phyloP scores from a whole-genome alignment of 2,888 invertebrate species.

The Xylocampa areola region DNA sequence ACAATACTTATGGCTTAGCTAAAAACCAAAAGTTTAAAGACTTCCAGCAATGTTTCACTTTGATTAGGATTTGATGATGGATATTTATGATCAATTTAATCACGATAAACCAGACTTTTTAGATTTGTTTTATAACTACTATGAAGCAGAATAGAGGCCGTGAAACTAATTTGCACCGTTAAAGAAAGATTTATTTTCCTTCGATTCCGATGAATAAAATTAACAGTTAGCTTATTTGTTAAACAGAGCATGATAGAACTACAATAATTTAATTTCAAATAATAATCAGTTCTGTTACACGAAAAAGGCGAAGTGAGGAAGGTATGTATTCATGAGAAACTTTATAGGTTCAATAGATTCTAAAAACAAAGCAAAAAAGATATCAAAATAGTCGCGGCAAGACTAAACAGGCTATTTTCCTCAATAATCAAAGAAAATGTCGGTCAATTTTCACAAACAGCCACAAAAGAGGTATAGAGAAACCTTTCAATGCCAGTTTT shows the following conservation, averaged over 20 bases:
- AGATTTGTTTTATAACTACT: too few relatives aligned
- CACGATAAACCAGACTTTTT: too few relatives aligned
- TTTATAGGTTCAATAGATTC: constrained; percentile 40
- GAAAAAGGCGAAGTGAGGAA: constrained; percentile 15
- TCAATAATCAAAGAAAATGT: constrained; percentile 69
- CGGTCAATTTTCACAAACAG: constrained; percentile 71
- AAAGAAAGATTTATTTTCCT: constrained; percentile 20
- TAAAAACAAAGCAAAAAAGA: constrained; percentile 39
- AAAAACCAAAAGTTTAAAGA: constrained; percentile 9
- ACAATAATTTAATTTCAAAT: constrained; percentile 26
- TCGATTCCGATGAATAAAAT: constrained; percentile 18
- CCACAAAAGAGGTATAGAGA: constrained; percentile 77
- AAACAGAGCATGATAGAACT: constrained; percentile 23
- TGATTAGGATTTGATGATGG: neutral
- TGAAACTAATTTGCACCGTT: constrained; percentile 20
- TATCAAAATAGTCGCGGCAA: constrained; percentile 38
- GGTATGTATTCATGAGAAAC: constrained; percentile 30
- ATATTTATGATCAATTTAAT: constrained; percentile 1
- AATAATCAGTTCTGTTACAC: constrained; percentile 15
- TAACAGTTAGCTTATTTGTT: constrained; percentile 22
- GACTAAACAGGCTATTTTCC: constrained; percentile 60
- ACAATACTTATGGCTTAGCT: neutral
- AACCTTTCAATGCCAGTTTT: constrained; percentile 74
- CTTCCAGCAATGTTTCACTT: constrained; percentile 1
- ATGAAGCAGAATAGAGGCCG: constrained; percentile 3